A percentile compares a stretch with the other conserved stretches of the same genome.
Conservation (phyloP, 1,140 invertebrate species). For the Drosophila jambulina region DNA sequence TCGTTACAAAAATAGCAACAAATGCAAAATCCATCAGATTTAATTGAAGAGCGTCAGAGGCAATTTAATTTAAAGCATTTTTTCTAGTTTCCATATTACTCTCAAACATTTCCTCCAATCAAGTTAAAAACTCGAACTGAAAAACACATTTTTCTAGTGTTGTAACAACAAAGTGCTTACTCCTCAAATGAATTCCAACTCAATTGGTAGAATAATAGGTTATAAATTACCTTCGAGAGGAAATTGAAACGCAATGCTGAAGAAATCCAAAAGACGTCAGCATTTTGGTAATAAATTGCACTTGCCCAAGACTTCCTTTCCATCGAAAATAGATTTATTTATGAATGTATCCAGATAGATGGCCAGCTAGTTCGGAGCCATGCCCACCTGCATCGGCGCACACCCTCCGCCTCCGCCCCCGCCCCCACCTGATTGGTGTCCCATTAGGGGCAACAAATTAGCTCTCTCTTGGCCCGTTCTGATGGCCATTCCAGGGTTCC, state of each 20-base stretch:
- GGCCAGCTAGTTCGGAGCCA: slow-evolving; percentile 10
- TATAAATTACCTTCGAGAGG: slow-evolving; percentile 36
- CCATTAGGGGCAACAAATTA: slow-evolving; percentile 78
- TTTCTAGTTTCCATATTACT: neutral
- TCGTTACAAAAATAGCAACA: slow-evolving; percentile 21
- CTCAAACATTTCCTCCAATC: neutral
- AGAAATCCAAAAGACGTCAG: slow-evolving; percentile 44
- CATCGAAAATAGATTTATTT: slow-evolving; percentile 47
- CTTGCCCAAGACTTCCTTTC: slow-evolving; percentile 31
- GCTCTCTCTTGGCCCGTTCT: slow-evolving; percentile 41
- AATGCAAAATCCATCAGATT: slow-evolving; percentile 18
- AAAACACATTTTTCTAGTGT: neutral
- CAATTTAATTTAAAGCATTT: neutral
- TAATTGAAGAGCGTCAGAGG: neutral
- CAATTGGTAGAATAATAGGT: slow-evolving; percentile 25
- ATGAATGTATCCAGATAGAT: slow-evolving; percentile 41
- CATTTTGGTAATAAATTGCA: slow-evolving; percentile 53
- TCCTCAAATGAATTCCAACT: slow-evolving; percentile 11
- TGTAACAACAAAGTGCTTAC: slow-evolving; percentile 12
- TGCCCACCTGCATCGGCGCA: slow-evolving; percentile 22
- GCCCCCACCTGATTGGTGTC: slow-evolving; percentile 47
- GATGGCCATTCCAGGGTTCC: slow-evolving; percentile 38
- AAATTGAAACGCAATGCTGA: slow-evolving; percentile 36
- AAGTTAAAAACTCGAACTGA: neutral
- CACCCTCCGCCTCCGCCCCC: neutral